Conservation (phyloP, 2,797 vertebrate genomes). For the Neopelma chrysocephalum region DNA sequence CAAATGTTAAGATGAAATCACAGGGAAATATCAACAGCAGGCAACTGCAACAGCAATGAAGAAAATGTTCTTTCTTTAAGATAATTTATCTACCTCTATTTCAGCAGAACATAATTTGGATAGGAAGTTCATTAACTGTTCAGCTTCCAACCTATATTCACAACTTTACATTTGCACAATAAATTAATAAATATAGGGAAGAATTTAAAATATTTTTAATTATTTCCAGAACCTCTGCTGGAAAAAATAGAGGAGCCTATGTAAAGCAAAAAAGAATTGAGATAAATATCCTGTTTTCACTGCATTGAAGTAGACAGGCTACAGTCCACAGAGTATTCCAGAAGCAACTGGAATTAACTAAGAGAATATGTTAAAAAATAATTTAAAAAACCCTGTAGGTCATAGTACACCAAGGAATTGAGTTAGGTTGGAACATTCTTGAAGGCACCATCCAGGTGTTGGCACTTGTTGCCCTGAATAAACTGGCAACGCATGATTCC, state of each 20-base stretch:
- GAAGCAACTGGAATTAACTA: background rate
- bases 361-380: background rate
- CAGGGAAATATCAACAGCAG: background rate
- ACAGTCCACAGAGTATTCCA: background rate
- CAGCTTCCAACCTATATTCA: background rate
- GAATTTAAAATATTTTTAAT: background rate
- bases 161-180: background rate
- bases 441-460: background rate
- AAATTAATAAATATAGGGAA: background rate
- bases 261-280: background rate
- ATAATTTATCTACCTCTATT: background rate
- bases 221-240: background rate
- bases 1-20: constrained; percentile 20
- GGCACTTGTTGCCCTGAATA: background rate
- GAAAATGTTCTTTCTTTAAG: background rate
- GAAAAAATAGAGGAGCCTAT: background rate
- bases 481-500: background rate
- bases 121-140: background rate
- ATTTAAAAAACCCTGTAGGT: background rate
- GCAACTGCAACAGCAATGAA: background rate
- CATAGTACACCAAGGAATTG: background rate
- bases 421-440: background rate
- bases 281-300: background rate
- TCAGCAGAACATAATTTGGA: background rate
- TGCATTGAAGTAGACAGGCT: background rate